phyloP scores from a whole-genome alignment of 1,140 invertebrate genomes.

The Microplitis demolitor region DNA sequence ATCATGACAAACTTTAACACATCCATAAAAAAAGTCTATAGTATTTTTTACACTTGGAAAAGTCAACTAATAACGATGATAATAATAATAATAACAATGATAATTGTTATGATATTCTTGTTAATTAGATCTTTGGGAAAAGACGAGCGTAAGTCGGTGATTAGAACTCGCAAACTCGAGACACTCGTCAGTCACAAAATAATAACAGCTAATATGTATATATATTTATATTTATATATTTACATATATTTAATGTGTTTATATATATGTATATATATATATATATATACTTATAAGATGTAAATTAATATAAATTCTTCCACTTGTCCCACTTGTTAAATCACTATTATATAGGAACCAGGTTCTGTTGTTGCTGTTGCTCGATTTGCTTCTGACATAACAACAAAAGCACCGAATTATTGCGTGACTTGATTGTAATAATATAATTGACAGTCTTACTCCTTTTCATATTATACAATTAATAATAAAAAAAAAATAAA shows the following conservation, averaged over 20 bases:
- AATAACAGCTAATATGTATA: slow-evolving; percentile 28
- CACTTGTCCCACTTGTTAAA: slow-evolving; percentile 46
- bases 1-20: neutral
- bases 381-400: slow-evolving; percentile 42
- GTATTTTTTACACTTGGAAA: slow-evolving; percentile 41
- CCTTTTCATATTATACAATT: neutral
- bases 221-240: slow-evolving; percentile 7
- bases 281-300: slow-evolving; percentile 27
- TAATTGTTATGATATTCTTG: neutral
- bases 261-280: too few relatives aligned
- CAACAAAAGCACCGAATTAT: slow-evolving; percentile 35
- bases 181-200: slow-evolving; percentile 55
- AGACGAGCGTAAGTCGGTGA: slow-evolving; percentile 38
- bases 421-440: neutral
- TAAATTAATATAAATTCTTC: slow-evolving; percentile 38
- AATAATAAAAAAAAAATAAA: neutral
- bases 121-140: slow-evolving; percentile 42
- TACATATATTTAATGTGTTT: too few relatives aligned
- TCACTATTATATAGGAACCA: slow-evolving; percentile 47
- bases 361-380: slow-evolving; percentile 35
- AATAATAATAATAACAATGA: neutral
- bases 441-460: neutral
- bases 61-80: slow-evolving; percentile 35
- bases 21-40: slow-evolving; percentile 23
- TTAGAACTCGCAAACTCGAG: slow-evolving; percentile 45